phyloP scores from a whole-genome alignment of 2,888 invertebrate genomes.

The Adelphocoris suturalis region DNA sequence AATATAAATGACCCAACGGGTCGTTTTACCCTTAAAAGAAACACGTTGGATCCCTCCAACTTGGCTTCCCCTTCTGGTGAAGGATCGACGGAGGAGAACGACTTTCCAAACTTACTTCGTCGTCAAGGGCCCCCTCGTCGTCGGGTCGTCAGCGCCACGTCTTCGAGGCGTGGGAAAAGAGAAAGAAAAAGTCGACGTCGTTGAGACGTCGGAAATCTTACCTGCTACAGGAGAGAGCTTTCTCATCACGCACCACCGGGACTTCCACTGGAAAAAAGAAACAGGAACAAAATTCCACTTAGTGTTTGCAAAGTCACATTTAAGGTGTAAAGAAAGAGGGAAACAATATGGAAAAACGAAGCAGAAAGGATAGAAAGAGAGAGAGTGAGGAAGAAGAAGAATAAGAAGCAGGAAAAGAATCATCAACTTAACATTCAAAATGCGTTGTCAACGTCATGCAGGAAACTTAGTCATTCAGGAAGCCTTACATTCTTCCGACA shows the following conservation, averaged over 20 bases:
- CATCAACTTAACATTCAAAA: conserved; percentile 32
- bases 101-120: background rate
- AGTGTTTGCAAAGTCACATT: conserved; percentile 57
- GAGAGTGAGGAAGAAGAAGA: background rate
- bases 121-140: background rate
- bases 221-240: conserved; percentile 95
- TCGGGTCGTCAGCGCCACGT: background rate
- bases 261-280: conserved; percentile 90
- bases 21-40: conserved; percentile 3
- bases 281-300: conserved; percentile 54
- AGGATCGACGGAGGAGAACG: background rate
- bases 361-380: background rate
- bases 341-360: background rate
- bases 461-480: conserved; percentile 12
- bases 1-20: conserved; percentile 60
- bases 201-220: conserved; percentile 78
- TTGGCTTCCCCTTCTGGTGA: background rate
- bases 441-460: conserved; percentile 12
- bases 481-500: background rate
- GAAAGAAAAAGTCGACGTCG: conserved; percentile 25
- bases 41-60: conserved; percentile 41
- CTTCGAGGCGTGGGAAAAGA: background rate
- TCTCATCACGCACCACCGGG: conserved; percentile 93
- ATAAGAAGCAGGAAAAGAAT: background rate
- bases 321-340: background rate